Evolutionary conservation across 2,888 invertebrate genomes (phyloP).

Genomic region (Drosophila siamana): DNA sequence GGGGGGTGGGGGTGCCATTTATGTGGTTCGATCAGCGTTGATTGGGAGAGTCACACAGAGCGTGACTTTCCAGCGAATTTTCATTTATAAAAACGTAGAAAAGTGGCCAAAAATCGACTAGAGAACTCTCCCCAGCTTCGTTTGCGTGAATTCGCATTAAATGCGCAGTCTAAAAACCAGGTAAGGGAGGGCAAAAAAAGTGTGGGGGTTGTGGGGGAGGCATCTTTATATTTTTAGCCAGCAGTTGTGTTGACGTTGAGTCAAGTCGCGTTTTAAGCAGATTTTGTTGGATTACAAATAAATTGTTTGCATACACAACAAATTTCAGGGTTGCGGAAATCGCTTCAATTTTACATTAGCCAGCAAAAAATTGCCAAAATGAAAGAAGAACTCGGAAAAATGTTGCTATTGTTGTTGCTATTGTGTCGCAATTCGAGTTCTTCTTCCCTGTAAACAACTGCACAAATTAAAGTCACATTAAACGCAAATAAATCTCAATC

Average conservation of each 20-base stretch:
- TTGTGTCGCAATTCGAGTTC: not conserved
- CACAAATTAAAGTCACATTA: constrained; percentile 46
- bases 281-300: constrained; percentile 66
- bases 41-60: constrained; percentile 47
- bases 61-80: constrained; percentile 53
- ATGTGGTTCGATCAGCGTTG: constrained; percentile 58
- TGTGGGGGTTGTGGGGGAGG: not conserved
- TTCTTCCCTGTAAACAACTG: constrained; percentile 21
- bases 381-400: not conserved
- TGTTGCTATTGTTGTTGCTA: constrained; percentile 8
- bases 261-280: constrained; percentile 48
- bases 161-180: constrained; percentile 27
- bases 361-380: constrained; percentile 43
- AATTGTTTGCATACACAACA: constrained; percentile 53
- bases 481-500: constrained; percentile 53
- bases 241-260: constrained; percentile 24
- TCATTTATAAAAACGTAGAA: constrained; percentile 5
- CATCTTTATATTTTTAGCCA: constrained; percentile 1
- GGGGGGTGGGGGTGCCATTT: constrained; percentile 18
- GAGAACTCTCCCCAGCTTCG: constrained; percentile 13
- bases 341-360: constrained; percentile 61
- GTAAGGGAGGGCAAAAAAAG: not conserved
- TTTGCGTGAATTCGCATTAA: constrained; percentile 31
- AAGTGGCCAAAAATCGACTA: not conserved
- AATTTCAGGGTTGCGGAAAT: constrained; percentile 27